These are phyloP conservation scores for Phyto melanocephala DNA, from an alignment of 2,888 invertebrate genomes.

Conservation along the genomic window DNA sequence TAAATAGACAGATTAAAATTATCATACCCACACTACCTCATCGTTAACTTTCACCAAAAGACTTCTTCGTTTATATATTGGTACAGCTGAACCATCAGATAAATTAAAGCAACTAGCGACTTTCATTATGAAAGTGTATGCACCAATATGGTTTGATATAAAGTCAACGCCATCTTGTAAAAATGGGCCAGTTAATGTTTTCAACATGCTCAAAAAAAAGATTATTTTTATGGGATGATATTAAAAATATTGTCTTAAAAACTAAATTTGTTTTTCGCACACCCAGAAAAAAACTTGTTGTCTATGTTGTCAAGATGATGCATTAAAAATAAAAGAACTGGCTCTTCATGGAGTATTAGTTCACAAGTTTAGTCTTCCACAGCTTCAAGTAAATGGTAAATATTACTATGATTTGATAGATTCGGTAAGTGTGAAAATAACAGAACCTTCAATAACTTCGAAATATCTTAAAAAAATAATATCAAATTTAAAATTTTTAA, in stretches of 20 bases:
- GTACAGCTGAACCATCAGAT: too few relatives aligned
- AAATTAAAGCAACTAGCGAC: neutral
- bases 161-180: neutral
- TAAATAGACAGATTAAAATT: neutral
- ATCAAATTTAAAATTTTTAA: neutral
- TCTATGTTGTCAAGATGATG: slow-evolving; percentile 26
- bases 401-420: slow-evolving; percentile 51
- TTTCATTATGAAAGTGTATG: neutral
- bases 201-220: neutral
- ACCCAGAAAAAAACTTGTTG: slow-evolving; percentile 51
- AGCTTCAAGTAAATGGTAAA: slow-evolving; percentile 33
- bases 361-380: too few relatives aligned
- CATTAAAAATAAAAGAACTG: neutral
- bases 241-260: neutral
- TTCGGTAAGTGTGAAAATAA: slow-evolving; percentile 34
- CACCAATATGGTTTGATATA: neutral
- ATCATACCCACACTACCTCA: neutral
- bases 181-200: neutral
- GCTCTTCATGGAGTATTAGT: too few relatives aligned
- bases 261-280: neutral
- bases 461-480: slow-evolving; percentile 17
- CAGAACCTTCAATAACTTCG: slow-evolving; percentile 24
- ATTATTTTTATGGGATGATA: neutral
- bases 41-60: neutral
- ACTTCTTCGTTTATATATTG: neutral